Evolutionary conservation across 2,888 invertebrate species (phyloP), one percentile per base, ranked within the genome.

Genomic region (Nomada fabriciana): DNA sequence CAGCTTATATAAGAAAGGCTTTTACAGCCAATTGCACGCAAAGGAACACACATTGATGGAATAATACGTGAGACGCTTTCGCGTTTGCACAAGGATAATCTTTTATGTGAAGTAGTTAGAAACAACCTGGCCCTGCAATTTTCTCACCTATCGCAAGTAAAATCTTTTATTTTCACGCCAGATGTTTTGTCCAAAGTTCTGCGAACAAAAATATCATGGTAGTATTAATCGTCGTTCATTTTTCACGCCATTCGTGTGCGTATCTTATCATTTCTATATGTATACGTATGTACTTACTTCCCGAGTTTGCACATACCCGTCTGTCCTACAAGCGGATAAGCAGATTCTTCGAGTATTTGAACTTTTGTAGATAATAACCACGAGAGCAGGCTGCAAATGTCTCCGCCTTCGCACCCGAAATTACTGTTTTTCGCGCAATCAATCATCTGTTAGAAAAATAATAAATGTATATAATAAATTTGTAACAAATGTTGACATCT

Each of bases 401-500:
- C 97, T 47, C 98, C 98, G 29, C 98, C 98, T 0, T 95, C 93
- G 93, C 98, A 98, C 0, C 97, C 98, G 82, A 95, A 95, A 94
- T 97, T 97, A 52, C 95, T 96, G 50, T 96, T 95, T 9, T 94
- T 94, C 0, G 97, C 96, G 94, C 98, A 98, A 94, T 98, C 98
- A 87, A 98, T 96, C 89, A 96, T 95, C 95, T 98, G 95, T 94
- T 1, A 11, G 36, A 47, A 20, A n/a, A 52, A 20, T 36, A 0
- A 63, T 1, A 36, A 43, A 70, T n/a, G 47, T 7, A 23, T 42
- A 7, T 69, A 18, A 2, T n/a, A 4, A 2, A 18, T 25, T 57
- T 25, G 43, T n/a, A 61, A 25, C 4, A 20, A n/a, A 20, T 47
- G 18, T 25, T 5, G n/a, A 72, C 25, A 47, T 60, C 60, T 50